These are phyloP conservation scores for Malurus elegans DNA, from an alignment of 2,113 vertebrate genomes.

Conservation along the genomic window DNA sequence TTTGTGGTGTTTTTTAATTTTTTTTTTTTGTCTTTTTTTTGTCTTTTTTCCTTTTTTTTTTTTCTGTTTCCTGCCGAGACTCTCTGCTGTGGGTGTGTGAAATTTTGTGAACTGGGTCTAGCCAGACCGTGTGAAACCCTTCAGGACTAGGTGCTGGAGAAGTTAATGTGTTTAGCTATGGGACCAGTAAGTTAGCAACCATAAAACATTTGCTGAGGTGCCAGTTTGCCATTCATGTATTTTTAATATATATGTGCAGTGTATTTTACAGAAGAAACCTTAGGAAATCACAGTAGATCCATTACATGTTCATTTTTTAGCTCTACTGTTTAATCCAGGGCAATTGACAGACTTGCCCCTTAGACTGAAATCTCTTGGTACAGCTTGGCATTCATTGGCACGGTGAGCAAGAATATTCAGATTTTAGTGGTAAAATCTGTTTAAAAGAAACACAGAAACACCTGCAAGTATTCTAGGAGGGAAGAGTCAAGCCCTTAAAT, in stretches of 20 bases:
- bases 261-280: not conserved
- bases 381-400: not conserved
- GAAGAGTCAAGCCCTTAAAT: not conserved
- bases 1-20: not conserved
- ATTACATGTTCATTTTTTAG: not conserved
- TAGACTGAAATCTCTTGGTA: not conserved
- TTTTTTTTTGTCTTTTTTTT: accelerated
- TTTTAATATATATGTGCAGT: not conserved
- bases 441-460: not conserved
- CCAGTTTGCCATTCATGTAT: not conserved
- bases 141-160: not conserved
- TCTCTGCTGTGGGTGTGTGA: not conserved
- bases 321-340: not conserved
- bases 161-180: not conserved
- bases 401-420: not conserved
- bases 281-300: not conserved
- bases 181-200: not conserved
- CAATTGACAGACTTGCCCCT: not conserved
- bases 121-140: not conserved
- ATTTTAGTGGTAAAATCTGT: not conserved
- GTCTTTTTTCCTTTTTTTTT: too few species aligned
- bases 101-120: not conserved
- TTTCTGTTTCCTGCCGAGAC: not conserved
- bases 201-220: not conserved
- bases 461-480: not conserved